Conservation (phyloP, 2,113 vertebrate species). For the Scomber japonicus region DNA sequence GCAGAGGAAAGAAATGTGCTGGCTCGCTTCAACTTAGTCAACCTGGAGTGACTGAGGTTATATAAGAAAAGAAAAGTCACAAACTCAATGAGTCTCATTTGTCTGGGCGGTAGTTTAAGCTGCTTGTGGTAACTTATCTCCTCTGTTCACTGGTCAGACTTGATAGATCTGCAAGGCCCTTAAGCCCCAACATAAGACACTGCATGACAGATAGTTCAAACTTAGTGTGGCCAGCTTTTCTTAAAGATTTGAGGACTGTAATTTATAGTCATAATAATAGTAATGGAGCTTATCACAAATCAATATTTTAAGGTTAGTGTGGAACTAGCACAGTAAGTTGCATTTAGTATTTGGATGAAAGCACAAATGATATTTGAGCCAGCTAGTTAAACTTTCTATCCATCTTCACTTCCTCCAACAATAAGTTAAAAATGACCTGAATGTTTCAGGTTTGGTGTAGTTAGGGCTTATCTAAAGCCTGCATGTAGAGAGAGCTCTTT, state of each 20-base stretch:
- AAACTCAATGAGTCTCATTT: background rate
- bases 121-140: background rate
- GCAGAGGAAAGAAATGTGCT: constrained; percentile 3
- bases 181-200: background rate
- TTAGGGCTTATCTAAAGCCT: constrained; percentile 81
- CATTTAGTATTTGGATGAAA: background rate
- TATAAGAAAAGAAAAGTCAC: background rate
- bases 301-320: background rate
- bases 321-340: background rate
- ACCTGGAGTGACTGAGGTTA: background rate
- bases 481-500: constrained; percentile 92
- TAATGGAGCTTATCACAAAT: background rate
- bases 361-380: background rate
- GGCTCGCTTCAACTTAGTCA: background rate
- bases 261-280: background rate
- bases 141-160: constrained; percentile 12
- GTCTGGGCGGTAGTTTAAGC: background rate
- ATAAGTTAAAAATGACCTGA: constrained; percentile 40
- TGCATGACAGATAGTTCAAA: background rate
- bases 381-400: constrained; percentile 13
- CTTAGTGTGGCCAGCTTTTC: background rate
- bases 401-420: constrained; percentile 19
- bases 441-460: constrained; percentile 45
- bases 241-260: background rate
- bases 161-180: background rate